Percentiles rank a stretch among this genome's conserved stretches.
Conservation (phyloP, 2,113 vertebrate genomes). For the Hymenochirus boettgeri region DNA sequence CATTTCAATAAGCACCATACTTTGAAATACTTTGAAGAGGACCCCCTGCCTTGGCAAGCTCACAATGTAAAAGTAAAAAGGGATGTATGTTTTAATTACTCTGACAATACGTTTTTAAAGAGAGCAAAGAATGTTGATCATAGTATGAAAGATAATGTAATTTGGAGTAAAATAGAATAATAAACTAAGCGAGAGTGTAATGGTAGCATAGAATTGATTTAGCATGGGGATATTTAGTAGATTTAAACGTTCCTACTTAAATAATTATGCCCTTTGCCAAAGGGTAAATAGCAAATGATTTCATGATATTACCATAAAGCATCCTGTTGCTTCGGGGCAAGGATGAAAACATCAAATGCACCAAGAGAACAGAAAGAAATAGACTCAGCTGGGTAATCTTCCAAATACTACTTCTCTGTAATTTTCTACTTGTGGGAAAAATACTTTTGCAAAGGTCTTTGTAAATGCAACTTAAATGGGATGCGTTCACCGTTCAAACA, state of each 20-base stretch:
- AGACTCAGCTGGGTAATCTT: constrained; percentile 24
- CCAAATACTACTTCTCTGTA: constrained; percentile 31
- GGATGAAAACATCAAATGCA: constrained; percentile 31
- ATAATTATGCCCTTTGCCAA: constrained; percentile 32
- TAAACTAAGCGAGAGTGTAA: not conserved
- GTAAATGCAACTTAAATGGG: constrained; percentile 22
- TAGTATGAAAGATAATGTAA: too few relatives aligned
- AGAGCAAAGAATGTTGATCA: too few relatives aligned
- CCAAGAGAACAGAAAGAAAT: constrained; percentile 15
- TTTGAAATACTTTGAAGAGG: too few relatives aligned
- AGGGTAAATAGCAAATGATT: constrained; percentile 33
- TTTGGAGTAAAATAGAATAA: not conserved
- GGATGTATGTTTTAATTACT: too few relatives aligned
- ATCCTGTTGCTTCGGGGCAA: constrained; percentile 24
- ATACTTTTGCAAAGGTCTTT: constrained; percentile 34
- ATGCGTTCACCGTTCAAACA: constrained; percentile 22
- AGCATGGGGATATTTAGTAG: constrained; percentile 24
- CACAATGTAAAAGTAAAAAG: too few relatives aligned
- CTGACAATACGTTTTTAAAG: too few relatives aligned
- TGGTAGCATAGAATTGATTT: constrained; percentile 13
- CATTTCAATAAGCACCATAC: too few relatives aligned
- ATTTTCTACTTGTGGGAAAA: constrained; percentile 39
- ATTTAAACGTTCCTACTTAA: constrained; percentile 29
- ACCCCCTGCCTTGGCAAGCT: too few relatives aligned
- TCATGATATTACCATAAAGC: constrained; percentile 34